These are phyloP conservation scores for Neoseiulus cucumeris DNA, from an alignment of 1,140 invertebrate species.

Conservation along the genomic window DNA sequence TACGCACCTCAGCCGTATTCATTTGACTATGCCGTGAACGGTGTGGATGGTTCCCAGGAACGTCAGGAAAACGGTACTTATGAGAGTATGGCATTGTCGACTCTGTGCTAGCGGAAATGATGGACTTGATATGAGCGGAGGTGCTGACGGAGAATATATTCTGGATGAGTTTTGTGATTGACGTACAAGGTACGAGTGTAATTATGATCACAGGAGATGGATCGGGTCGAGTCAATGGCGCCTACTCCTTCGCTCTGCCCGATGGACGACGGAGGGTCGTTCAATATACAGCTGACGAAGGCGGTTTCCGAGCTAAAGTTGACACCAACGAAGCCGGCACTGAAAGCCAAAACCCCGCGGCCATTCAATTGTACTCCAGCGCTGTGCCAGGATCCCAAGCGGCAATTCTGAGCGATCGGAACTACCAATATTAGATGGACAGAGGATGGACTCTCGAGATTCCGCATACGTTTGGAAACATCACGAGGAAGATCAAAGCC, in stretches of 20 bases:
- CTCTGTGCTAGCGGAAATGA: no score
- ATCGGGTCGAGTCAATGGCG: constrained; percentile 17
- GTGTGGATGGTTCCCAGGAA: background rate
- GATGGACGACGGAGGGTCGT: constrained; percentile 19
- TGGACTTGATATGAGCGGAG: no score
- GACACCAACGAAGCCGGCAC: constrained; percentile 18
- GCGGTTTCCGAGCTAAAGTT: constrained; percentile 18
- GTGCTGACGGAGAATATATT: no score
- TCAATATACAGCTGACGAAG: constrained; percentile 18
- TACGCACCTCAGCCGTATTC: background rate
- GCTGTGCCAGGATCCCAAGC: constrained; percentile 6
- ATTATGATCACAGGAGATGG: constrained; percentile 12
- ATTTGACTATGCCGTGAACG: background rate
- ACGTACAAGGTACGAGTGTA: no score
- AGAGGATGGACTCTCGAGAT: no score
- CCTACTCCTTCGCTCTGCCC: constrained; percentile 18
- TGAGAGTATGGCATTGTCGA: no score
- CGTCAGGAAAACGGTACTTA: background rate
- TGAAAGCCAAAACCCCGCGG: constrained; percentile 15
- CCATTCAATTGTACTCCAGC: constrained; percentile 14
- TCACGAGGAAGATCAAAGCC: no score
- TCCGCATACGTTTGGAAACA: no score
- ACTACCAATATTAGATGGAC: background rate
- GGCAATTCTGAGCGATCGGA: background rate
- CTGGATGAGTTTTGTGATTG: no score